Conservation (phyloP, 2,888 invertebrate species). For the Nemapogon koenigi region DNA sequence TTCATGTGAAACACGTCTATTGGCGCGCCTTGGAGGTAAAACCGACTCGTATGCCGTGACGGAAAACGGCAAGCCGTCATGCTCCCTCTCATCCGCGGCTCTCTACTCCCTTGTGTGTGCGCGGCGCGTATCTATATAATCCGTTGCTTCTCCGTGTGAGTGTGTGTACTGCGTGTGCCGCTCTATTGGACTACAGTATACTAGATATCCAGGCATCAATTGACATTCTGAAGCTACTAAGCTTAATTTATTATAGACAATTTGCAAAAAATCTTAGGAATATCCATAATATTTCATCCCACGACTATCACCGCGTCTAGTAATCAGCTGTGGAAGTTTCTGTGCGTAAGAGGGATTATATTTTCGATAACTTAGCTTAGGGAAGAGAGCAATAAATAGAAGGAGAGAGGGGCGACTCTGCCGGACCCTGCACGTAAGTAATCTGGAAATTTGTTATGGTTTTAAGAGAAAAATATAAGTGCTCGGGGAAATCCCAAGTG, state of each 20-base stretch:
- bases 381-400: conserved; percentile 56
- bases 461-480: conserved; percentile 45
- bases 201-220: too few relatives aligned
- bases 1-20: too few relatives aligned
- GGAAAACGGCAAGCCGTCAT: too few relatives aligned
- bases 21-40: too few relatives aligned
- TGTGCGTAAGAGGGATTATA: conserved; percentile 59
- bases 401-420: conserved; percentile 34
- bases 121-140: too few relatives aligned
- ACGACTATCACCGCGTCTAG: conserved; percentile 33
- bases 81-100: too few relatives aligned
- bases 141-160: too few relatives aligned
- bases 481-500: conserved; percentile 34
- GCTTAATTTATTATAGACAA: neutral
- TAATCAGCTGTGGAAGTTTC: conserved; percentile 58
- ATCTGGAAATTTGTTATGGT: conserved; percentile 61
- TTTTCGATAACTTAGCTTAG: conserved; percentile 59
- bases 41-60: too few relatives aligned
- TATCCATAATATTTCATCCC: conserved; percentile 14
- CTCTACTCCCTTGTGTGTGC: too few relatives aligned
- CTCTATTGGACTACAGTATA: too few relatives aligned
- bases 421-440: conserved; percentile 33
- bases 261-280: neutral
- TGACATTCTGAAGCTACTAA: too few relatives aligned
- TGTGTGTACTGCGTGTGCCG: too few relatives aligned